Evolutionary conservation across 2,888 invertebrate genomes (phyloP).

Genomic region (Linnaemya tessellans): DNA sequence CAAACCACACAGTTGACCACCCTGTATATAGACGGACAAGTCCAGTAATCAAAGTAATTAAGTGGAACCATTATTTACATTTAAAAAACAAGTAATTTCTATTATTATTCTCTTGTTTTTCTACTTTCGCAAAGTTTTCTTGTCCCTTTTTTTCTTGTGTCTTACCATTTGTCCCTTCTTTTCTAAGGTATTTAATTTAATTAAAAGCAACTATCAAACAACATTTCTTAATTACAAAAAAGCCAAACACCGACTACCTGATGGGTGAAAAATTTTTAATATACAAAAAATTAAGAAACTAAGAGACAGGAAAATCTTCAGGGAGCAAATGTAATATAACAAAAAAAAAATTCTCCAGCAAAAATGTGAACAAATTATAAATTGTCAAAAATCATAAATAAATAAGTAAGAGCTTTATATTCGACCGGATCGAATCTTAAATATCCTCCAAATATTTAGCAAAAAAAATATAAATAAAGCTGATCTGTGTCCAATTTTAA

Average conservation of each 20-base stretch:
- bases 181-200: slow-evolving; percentile 64
- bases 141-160: slow-evolving; percentile 2
- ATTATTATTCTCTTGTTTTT: slow-evolving; percentile 21
- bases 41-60: slow-evolving; percentile 69
- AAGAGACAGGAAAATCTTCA: slow-evolving; percentile 12
- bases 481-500: too few species aligned
- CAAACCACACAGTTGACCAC: not conserved
- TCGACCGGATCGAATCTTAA: too few species aligned
- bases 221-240: slow-evolving; percentile 69
- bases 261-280: slow-evolving; percentile 63
- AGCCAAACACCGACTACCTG: slow-evolving; percentile 60
- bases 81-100: slow-evolving; percentile 68
- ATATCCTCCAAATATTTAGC: too few species aligned
- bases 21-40: not conserved
- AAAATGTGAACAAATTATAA: too few species aligned
- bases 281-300: not conserved
- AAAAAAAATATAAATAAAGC: too few species aligned
- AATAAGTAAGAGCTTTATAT: too few species aligned
- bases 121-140: not conserved
- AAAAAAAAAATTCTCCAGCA: not conserved
- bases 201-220: slow-evolving; percentile 72
- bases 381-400: too few species aligned
- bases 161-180: slow-evolving; percentile 22
- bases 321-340: not conserved
- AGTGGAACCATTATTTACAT: slow-evolving; percentile 72